Conservation (phyloP, 2,888 invertebrate species). For the Heliothis peltigera region DNA sequence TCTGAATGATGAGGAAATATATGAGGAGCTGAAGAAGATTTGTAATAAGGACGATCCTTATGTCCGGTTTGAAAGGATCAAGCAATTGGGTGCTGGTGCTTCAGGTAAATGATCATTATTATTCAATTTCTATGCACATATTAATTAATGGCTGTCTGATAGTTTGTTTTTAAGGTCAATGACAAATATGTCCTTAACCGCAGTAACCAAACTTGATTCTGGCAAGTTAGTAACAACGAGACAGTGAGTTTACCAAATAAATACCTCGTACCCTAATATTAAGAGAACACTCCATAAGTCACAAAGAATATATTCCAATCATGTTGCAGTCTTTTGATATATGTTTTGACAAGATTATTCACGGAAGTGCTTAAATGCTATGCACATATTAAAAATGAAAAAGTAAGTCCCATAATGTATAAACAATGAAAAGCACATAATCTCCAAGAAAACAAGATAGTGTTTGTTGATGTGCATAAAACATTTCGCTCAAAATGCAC, state of each 20-base stretch:
- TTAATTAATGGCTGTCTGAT: neutral
- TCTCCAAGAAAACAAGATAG: no score
- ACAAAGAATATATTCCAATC: no score
- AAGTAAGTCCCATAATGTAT: no score
- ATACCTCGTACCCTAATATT: no score
- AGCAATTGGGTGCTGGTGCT: conserved; percentile 97
- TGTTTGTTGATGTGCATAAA: no score
- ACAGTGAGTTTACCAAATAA: neutral
- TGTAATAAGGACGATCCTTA: conserved; percentile 96
- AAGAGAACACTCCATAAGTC: no score
- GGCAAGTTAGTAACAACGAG: neutral
- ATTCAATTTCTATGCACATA: conserved; percentile 2
- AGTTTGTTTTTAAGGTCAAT: conserved; percentile 1
- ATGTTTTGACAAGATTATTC: no score
- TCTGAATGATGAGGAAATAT: conserved; percentile 93
- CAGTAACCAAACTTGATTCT: neutral
- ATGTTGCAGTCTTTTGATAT: no score
- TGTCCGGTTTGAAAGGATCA: conserved; percentile 94
- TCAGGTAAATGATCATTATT: conserved; percentile 86
- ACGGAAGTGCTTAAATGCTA: no score
- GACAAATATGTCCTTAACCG: neutral
- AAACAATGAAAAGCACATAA: no score
- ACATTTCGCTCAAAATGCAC: no score
- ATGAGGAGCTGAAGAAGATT: conserved; percentile 93
- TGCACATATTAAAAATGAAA: no score